Base-by-base conservation (phyloP, 2,797 vertebrate genomes). In the Gephyroberyx darwinii region DNA sequence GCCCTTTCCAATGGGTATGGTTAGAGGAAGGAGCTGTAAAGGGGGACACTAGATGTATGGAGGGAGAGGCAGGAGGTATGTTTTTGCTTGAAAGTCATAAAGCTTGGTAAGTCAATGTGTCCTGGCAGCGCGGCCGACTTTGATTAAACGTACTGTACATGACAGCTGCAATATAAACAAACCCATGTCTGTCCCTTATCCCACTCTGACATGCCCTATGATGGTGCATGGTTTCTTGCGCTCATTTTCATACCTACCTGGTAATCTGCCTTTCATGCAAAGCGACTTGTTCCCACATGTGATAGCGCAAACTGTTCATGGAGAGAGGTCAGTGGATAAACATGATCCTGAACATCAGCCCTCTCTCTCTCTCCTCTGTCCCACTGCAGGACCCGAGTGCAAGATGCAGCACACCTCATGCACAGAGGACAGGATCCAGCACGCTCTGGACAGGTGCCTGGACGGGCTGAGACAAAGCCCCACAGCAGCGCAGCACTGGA, bases 321-420 rank as follows among this genome's bases (percentile, higher is more conserved):
- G 77, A 80, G 69, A 77, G 22, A 39, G 17, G 8, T n/a, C 47
- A 5, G 47, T 17, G 2, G 17, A n/a, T 50, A 19, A 50, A 19
- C 2, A 33, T 31, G 19, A 41, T 63, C 2, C n/a, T 47, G 64
- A 68, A 80, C 52, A 39, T 52, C 22, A 5, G 13, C 37, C 39
- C 41, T 41, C 8, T 53, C 5, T 65, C 81, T 22, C 41, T 55
- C 5, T 65, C 52, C 81, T 22, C 41, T 41, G 48, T 69, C 43
- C 8, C 17, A 68, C 67, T 33, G 0, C 78, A 96, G 95, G 94
- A 86, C 43, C 94, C 94, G 95, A 96, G 85, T 82, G 85, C 95
- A 99, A 95, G 95, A 99, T 98, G 98, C 96, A 98, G 95, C 89
- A 97, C 92, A 99, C 97, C 20, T 95, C 97, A 2, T 99, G 98